Evolutionary conservation across 2,797 vertebrate genomes (phyloP), one percentile per base, ranked within the genome.

Genomic region (Glossophaga mutica): DNA sequence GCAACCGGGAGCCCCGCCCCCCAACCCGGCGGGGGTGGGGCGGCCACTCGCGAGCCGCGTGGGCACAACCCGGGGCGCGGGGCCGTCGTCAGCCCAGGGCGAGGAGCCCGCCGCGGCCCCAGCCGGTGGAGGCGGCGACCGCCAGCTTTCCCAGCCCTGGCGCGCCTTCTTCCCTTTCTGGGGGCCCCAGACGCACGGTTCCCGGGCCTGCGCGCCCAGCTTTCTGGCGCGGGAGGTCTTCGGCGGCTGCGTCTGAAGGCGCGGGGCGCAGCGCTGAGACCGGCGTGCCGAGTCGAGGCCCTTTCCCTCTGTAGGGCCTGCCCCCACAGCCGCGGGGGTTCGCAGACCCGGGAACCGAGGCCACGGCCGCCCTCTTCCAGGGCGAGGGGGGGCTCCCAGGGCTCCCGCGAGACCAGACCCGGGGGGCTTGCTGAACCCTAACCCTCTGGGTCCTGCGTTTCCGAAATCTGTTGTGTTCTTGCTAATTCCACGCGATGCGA

Each of bases 1-100:
- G 96, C 91, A 96, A 97, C 96, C 10, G 2, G 85, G 67, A 95
- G 44, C 42, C 26, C 55, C 9, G 9, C 86, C 86, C 90, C 57
- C 57, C 74, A 15, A 2, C 29, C 18, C 0, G 3, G 21, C 0
- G 3, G 19, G 32, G 14, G 26, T 2, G 0, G 1, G 7, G 57
- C 5, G 1, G 42, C 19, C 44, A 22, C 52, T 16, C 8, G 2
- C 4, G n/a, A 16, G 26, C 44, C 32, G 5, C 1, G 1, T 11
- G 19, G 15, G 22, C 44, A 2, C 9, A 34, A 22, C 21, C 52
- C 6, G 18, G 90, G 10, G 37, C 22, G 8, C 4, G 32, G 32
- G 19, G 18, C n/a, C 7, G 44, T 22, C 2, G 24, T n/a, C 24
- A 65, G 32, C 59, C 29, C 11, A 0, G 6, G 67, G 22, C 1